Evolutionary conservation across 1,140 invertebrate species (phyloP).

Genomic region (Drosophila bipectinata): DNA sequence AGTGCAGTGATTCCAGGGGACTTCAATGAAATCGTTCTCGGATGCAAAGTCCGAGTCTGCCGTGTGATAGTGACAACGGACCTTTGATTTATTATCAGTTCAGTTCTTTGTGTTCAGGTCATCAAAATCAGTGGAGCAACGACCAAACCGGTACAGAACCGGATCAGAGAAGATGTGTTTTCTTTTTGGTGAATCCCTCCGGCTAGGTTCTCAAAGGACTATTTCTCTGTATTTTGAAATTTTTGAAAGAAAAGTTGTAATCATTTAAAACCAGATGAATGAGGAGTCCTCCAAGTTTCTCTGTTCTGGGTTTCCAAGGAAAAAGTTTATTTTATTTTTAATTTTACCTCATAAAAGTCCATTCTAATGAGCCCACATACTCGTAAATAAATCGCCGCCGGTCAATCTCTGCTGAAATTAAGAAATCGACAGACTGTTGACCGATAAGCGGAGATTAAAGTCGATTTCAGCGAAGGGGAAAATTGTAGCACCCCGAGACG

Average conservation of each 20-base stretch:
- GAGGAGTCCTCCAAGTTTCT: neutral
- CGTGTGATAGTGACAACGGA: slow-evolving; percentile 11
- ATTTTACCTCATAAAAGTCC: neutral
- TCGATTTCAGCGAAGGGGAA: slow-evolving; percentile 31
- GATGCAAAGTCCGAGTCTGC: slow-evolving; percentile 36
- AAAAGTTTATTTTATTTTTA: neutral
- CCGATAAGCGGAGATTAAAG: slow-evolving; percentile 38
- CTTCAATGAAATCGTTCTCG: slow-evolving; percentile 14
- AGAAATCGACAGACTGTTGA: slow-evolving; percentile 41
- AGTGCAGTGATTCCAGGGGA: neutral
- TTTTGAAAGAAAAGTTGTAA: no score
- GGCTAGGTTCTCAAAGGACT: no score
- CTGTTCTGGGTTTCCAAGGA: neutral
- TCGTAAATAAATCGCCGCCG: neutral
- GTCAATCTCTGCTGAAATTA: slow-evolving; percentile 8
- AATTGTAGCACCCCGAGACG: slow-evolving; percentile 25
- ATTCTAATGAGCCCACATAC: neutral
- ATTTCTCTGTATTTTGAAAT: no score
- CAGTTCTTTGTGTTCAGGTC: slow-evolving; percentile 46
- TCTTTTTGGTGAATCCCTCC: no score
- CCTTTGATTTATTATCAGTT: slow-evolving; percentile 43
- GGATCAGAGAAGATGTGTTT: slow-evolving; percentile 5
- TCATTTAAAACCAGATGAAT: neutral
- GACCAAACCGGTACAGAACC: slow-evolving; percentile 19
- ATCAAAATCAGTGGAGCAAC: slow-evolving; percentile 14